A percentile compares a stretch with the other conserved stretches of the same genome.
These are phyloP conservation scores for Eciton burchellii DNA, from an alignment of 1,140 invertebrate species.

Conservation along the genomic window DNA sequence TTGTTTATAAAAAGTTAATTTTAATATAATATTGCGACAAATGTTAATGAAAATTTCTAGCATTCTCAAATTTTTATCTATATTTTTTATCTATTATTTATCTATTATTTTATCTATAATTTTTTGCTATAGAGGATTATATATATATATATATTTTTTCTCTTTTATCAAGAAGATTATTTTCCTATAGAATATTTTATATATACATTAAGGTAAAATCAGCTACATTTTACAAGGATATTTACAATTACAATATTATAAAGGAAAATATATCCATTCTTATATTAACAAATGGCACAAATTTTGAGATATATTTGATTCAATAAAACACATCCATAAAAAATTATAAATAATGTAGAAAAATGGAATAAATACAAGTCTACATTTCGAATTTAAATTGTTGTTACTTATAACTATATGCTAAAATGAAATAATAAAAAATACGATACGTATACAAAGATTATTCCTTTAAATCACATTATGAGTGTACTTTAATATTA, in stretches of 20 bases:
- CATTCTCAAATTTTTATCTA: conserved; percentile 8
- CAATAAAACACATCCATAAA: not conserved
- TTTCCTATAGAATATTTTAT: conserved; percentile 21
- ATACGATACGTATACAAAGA: conserved; percentile 11
- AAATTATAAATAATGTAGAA: conserved; percentile 32
- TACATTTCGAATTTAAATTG: not conserved
- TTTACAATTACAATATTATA: conserved; percentile 61
- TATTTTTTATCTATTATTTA: conserved; percentile 3
- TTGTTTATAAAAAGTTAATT: conserved; percentile 31
- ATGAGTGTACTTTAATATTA: conserved; percentile 35
- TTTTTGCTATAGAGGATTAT: conserved; percentile 18
- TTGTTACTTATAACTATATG: conserved; percentile 11
- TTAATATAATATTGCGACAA: conserved; percentile 23
- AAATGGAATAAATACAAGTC: conserved; percentile 1
- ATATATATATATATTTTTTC: conserved; percentile 10
- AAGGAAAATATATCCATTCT: conserved; percentile 51
- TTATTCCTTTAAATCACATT: not conserved
- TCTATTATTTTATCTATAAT: conserved; percentile 40
- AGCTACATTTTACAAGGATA: conserved; percentile 52
- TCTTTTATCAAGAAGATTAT: not conserved
- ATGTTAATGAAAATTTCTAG: conserved; percentile 15
- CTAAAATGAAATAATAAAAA: conserved; percentile 28
- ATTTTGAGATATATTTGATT: conserved; percentile 53
- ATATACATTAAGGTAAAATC: conserved; percentile 38
- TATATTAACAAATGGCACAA: conserved; percentile 57